Conservation (phyloP, 2,888 invertebrate genomes). For the Polydrusus cervinus region DNA sequence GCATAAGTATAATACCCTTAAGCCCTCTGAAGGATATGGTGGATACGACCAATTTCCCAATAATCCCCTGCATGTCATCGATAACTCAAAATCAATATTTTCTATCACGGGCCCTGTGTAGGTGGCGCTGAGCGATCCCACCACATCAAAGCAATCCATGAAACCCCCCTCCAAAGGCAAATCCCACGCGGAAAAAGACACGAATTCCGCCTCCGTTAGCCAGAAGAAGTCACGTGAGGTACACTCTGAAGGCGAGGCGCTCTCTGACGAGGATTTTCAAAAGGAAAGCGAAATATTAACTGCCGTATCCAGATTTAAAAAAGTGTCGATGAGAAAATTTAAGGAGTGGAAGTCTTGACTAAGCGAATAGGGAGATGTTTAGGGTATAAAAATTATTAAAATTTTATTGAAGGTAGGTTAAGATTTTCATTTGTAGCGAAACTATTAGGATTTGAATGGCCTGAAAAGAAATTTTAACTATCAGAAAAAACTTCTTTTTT, state of each 20-base stretch:
- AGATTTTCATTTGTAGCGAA: neutral
- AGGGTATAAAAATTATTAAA: conserved; percentile 13
- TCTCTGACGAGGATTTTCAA: conserved; percentile 77
- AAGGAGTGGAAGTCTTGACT: conserved; percentile 88
- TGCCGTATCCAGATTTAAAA: conserved; percentile 85
- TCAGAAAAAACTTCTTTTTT: neutral
- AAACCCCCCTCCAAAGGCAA: conserved; percentile 71
- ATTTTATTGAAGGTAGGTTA: conserved; percentile 17
- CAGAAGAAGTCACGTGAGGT: conserved; percentile 76
- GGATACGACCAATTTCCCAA: neutral
- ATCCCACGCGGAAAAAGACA: conserved; percentile 77
- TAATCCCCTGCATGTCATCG: conserved; percentile 4
- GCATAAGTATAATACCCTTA: too few species aligned
- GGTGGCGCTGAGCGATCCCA: conserved; percentile 78
- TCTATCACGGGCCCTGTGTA: conserved; percentile 64
- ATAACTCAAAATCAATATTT: conserved; percentile 53
- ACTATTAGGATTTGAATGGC: conserved; percentile 2
- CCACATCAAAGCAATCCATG: conserved; percentile 69
- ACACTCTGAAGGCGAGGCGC: conserved; percentile 82
- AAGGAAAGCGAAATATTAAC: conserved; percentile 81
- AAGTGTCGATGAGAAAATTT: conserved; percentile 84
- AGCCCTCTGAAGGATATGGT: too few species aligned
- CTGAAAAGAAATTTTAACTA: neutral
- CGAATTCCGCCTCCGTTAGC: conserved; percentile 62
- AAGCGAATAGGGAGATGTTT: conserved; percentile 60